A percentile compares a stretch with the other conserved stretches of the same genome.
phyloP scores from a whole-genome alignment of 2,113 vertebrate species.

The Nyctibius bracteatus region DNA sequence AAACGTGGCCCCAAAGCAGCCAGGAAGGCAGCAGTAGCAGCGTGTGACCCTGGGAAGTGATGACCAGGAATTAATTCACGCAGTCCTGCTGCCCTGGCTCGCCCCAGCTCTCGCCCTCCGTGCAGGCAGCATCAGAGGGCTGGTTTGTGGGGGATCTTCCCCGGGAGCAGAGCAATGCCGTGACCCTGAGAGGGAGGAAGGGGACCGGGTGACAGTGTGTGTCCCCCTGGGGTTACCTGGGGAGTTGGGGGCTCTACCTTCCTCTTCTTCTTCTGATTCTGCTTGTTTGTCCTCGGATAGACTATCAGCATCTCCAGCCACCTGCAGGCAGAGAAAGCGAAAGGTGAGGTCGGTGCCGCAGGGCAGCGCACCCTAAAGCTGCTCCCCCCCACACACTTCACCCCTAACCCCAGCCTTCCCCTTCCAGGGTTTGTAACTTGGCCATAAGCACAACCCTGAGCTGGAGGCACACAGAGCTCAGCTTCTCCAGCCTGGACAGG shows the following conservation, averaged over 20 bases:
- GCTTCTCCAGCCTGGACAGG: not conserved
- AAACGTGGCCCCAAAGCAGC: not conserved
- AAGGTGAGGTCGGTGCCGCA: not conserved
- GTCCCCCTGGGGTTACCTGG: conserved; percentile 77
- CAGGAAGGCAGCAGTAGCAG: not conserved
- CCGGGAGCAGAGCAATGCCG: accelerated
- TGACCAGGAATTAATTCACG: not conserved
- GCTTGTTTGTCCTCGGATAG: conserved; percentile 95
- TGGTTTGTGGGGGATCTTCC: not conserved
- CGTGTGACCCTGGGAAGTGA: not conserved
- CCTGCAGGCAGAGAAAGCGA: conserved; percentile 62
- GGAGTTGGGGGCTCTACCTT: conserved; percentile 94
- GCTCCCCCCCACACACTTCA: accelerated
- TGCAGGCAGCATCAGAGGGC: not conserved
- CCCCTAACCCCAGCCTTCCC: not conserved
- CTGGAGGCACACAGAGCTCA: not conserved
- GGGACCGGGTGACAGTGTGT: accelerated
- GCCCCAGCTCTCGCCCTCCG: not conserved
- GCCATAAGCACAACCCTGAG: not conserved
- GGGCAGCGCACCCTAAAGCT: not conserved
- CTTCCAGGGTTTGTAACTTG: not conserved
- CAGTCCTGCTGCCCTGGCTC: not conserved
- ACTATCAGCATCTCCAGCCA: conserved; percentile 94
- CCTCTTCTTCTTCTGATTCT: conserved; percentile 98
- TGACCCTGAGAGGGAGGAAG: not conserved